Evolutionary conservation across 2,797 vertebrate genomes (phyloP).

Genomic region (Falco columbarius): DNA sequence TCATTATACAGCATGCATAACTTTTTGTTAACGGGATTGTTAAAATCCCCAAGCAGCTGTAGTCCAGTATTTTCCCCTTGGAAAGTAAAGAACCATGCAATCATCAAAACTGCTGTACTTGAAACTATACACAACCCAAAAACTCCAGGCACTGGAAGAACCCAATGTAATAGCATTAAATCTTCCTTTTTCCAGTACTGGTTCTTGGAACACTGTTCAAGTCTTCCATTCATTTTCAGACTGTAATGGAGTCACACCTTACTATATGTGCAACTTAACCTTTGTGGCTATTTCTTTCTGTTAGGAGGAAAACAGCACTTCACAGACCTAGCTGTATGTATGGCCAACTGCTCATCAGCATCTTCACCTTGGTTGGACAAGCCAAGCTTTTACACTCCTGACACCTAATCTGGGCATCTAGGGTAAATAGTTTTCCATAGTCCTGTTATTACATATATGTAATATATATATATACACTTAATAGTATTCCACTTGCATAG

Average conservation of each 20-base stretch:
- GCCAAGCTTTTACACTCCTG: not conserved
- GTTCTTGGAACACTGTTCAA: rapidly evolving
- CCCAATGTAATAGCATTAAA: rapidly evolving
- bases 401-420: not conserved
- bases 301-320: not conserved
- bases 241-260: not conserved
- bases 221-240: not conserved
- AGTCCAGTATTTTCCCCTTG: not conserved
- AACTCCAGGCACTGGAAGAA: not conserved
- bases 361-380: not conserved
- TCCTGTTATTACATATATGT: not conserved
- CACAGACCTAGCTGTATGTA: not conserved
- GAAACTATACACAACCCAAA: not conserved
- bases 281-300: not conserved
- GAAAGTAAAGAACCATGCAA: not conserved
- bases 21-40: not conserved
- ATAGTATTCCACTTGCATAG: not conserved
- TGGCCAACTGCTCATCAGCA: not conserved
- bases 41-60: not conserved
- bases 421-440: not conserved
- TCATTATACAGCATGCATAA: not conserved
- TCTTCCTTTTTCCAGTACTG: not conserved
- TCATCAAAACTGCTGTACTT: not conserved
- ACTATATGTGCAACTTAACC: not conserved
- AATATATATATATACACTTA: not conserved